phyloP scores from a whole-genome alignment of 2,113 vertebrate genomes.

The Chlamydotis undulata region DNA sequence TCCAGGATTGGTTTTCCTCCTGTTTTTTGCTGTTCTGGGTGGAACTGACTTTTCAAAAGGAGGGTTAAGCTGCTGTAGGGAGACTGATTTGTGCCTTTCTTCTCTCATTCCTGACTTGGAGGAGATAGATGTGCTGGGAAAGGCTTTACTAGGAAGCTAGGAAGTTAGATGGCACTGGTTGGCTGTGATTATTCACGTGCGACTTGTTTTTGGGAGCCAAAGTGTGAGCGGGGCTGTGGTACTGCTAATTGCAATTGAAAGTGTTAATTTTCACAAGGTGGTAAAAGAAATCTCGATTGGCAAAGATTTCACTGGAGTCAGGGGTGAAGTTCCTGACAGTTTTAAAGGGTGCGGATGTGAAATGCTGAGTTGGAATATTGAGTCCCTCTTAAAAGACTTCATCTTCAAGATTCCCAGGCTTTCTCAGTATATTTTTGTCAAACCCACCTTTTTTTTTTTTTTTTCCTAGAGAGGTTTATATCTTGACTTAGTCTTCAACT shows the following conservation, averaged over 20 bases:
- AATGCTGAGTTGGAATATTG: background rate
- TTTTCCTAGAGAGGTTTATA: background rate
- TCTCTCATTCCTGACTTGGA: background rate
- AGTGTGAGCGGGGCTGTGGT: background rate
- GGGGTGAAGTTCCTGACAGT: background rate
- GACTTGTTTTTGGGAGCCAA: background rate
- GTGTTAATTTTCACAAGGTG: conserved; percentile 35
- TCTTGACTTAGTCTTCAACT: background rate
- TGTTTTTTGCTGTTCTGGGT: background rate
- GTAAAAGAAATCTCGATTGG: background rate
- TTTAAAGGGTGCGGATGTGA: background rate
- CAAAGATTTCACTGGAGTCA: background rate
- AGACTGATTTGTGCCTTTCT: background rate
- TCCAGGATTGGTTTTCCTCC: background rate
- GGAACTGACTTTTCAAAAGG: background rate
- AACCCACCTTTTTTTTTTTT: background rate
- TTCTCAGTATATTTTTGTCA: conserved; percentile 1
- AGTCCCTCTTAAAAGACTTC: background rate
- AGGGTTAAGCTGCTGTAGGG: background rate
- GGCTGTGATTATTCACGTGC: conserved; percentile 41
- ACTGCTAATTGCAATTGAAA: conserved; percentile 22
- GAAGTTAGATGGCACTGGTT: background rate
- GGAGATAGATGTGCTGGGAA: background rate
- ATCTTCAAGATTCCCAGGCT: conserved; percentile 1
- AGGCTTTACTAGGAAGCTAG: background rate